phyloP scores from a whole-genome alignment of 2,113 vertebrate species.

The Pseudorhombus dupliciocellatus region DNA sequence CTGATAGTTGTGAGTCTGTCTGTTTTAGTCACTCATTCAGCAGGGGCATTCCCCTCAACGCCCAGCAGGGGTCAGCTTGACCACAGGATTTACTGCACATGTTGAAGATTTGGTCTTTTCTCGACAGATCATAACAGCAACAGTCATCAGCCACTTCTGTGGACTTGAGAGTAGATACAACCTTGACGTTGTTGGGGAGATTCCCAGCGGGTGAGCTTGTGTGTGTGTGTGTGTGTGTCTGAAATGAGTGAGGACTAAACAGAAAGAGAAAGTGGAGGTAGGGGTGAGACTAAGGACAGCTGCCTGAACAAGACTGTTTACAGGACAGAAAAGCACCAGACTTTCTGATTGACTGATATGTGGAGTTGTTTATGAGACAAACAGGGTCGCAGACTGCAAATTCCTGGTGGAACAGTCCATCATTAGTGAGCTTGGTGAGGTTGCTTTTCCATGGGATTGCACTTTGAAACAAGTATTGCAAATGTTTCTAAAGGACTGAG shows the following conservation, averaged over 20 bases:
- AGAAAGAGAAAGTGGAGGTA: not conserved
- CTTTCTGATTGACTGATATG: constrained; percentile 6
- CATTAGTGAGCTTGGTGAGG: no score
- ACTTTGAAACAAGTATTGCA: not conserved
- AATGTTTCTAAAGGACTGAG: no score
- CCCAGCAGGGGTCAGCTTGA: constrained; percentile 53
- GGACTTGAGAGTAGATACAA: constrained; percentile 72
- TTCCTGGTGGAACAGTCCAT: no score
- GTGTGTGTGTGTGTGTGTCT: not conserved
- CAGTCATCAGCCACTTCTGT: constrained; percentile 83
- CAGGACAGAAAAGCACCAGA: not conserved
- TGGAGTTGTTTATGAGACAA: not conserved
- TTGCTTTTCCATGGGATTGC: not conserved
- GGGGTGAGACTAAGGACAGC: constrained; percentile 1
- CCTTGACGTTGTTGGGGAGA: constrained; percentile 87
- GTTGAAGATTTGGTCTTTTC: not conserved
- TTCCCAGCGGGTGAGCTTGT: constrained; percentile 87
- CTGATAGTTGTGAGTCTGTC: constrained; percentile 84
- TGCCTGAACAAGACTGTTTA: not conserved
- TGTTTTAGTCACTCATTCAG: not conserved
- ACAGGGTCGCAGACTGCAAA: not conserved
- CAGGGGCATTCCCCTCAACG: not conserved
- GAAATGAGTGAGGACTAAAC: not conserved
- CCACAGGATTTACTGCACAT: not conserved
- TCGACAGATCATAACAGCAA: constrained; percentile 86